A percentile compares a stretch with the other conserved stretches of the same genome.
These are phyloP conservation scores for Gallinago paraguaiae DNA, from an alignment of 2,113 vertebrate genomes.

Conservation along the genomic window DNA sequence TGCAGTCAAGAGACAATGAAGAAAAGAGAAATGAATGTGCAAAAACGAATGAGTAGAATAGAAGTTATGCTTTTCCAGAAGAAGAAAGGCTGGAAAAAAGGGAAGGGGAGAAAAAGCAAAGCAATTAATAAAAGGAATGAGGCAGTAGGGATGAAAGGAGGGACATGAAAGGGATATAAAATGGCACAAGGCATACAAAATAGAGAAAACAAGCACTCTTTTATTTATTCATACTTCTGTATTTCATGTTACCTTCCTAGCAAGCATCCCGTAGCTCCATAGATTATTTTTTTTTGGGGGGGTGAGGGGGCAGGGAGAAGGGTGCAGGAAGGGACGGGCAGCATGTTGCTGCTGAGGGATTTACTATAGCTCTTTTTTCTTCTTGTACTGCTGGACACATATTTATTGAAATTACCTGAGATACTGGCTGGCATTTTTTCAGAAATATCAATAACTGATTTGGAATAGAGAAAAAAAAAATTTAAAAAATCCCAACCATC, in stretches of 20 bases:
- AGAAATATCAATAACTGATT: background rate
- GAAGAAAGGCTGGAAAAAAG: background rate
- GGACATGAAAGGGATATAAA: constrained; percentile 8
- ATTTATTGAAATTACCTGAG: constrained; percentile 4
- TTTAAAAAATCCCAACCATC: background rate
- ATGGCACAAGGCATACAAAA: background rate
- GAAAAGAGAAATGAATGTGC: background rate
- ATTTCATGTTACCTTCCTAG: background rate
- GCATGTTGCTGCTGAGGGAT: background rate
- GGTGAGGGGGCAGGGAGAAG: too few species aligned
- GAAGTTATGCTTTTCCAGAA: background rate
- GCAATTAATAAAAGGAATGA: constrained; percentile 48
- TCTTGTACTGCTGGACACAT: background rate
- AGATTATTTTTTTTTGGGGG: background rate
- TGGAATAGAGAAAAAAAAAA: background rate
- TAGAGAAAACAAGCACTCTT: background rate
- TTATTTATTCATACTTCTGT: constrained; percentile 18
- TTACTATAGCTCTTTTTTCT: background rate
- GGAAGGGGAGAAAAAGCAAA: background rate
- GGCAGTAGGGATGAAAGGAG: constrained; percentile 1
- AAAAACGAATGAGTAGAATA: background rate
- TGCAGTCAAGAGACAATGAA: background rate
- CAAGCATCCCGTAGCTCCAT: background rate
- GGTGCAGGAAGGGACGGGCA: background rate
- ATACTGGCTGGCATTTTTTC: background rate